phyloP scores from a whole-genome alignment of 2,888 invertebrate species.

The Notocelia uddmanniana region DNA sequence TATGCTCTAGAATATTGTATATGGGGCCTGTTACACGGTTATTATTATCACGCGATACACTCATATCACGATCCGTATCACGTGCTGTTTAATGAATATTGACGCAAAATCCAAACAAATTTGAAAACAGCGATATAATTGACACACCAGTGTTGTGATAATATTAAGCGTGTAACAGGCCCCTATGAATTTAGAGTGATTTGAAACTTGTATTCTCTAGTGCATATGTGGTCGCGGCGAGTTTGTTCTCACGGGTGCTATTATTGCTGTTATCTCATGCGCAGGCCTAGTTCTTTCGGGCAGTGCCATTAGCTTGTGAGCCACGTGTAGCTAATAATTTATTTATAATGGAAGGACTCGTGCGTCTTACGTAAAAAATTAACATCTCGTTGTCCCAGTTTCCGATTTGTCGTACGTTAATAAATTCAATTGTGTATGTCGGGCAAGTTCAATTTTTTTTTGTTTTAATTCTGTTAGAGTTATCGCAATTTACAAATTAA shows the following conservation, averaged over 20 bases:
- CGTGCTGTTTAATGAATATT: too few species aligned
- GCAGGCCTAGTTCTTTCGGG: slow-evolving; percentile 3
- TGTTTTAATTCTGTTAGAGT: too few species aligned
- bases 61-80: too few species aligned
- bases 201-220: neutral
- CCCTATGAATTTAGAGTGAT: slow-evolving; percentile 3
- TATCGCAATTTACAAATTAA: too few species aligned
- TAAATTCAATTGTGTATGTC: neutral
- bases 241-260: slow-evolving; percentile 19
- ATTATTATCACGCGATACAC: too few species aligned
- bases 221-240: slow-evolving; percentile 6
- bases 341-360: slow-evolving; percentile 24
- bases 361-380: slow-evolving; percentile 10
- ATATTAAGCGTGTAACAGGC: too few species aligned
- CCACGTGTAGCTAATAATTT: slow-evolving; percentile 38
- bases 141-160: too few species aligned
- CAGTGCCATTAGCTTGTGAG: slow-evolving; percentile 15
- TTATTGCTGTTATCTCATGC: slow-evolving; percentile 5
- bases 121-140: too few species aligned
- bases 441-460: neutral
- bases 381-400: slow-evolving; percentile 10
- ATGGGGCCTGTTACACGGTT: too few species aligned
- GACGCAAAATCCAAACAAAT: too few species aligned
- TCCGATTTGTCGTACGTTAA: neutral
- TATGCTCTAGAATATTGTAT: neutral